These are phyloP conservation scores for Carettochelys insculpta DNA, from an alignment of 2,113 vertebrate genomes.

Conservation along the genomic window DNA sequence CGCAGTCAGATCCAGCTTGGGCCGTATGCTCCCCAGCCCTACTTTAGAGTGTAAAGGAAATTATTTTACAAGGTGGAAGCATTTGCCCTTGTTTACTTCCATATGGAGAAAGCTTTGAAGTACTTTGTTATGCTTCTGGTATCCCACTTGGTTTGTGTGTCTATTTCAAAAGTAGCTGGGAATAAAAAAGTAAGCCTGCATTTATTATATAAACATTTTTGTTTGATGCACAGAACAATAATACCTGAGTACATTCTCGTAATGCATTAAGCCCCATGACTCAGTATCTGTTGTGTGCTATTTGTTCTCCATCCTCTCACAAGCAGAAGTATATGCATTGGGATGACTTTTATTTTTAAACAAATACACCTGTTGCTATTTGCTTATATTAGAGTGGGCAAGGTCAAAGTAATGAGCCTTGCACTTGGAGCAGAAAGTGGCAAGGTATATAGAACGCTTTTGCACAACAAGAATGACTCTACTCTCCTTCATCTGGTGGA, in stretches of 20 bases:
- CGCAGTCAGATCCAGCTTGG: too few relatives aligned
- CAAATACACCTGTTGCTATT: background rate
- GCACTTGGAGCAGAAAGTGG: background rate
- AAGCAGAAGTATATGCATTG: background rate
- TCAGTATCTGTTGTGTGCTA: background rate
- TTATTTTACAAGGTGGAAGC: background rate
- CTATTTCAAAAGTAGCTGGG: background rate
- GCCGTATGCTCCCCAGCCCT: too few relatives aligned
- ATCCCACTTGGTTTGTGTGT: background rate
- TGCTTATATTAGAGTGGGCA: background rate
- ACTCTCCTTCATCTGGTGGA: background rate
- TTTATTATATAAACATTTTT: background rate
- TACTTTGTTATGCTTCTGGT: background rate
- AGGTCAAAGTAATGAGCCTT: background rate
- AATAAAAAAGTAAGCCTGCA: background rate
- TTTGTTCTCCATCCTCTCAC: background rate
- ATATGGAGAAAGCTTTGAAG: background rate
- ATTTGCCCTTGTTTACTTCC: background rate
- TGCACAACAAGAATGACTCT: background rate
- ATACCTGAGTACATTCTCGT: background rate
- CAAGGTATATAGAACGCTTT: background rate
- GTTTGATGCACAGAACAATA: background rate
- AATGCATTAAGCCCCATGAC: background rate
- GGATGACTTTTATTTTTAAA: background rate
- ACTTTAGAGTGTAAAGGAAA: background rate